A percentile compares a stretch with the other conserved stretches of the same genome.
Evolutionary conservation across 2,797 vertebrate species (phyloP).

Genomic region (Leontopithecus rosalia): DNA sequence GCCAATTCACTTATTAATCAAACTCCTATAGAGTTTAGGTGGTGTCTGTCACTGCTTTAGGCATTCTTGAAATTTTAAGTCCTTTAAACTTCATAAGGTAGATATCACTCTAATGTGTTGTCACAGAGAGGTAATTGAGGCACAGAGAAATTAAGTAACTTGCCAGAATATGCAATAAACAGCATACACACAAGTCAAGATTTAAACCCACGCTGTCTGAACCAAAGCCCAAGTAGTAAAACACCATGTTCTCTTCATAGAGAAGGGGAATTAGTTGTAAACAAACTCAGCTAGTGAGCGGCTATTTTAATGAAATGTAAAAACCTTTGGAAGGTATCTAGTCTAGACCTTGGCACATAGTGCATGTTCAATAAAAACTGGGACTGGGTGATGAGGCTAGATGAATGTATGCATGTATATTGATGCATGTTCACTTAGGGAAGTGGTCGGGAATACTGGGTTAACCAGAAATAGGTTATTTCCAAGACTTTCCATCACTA

Average conservation of each 20-base stretch:
- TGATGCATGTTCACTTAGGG: not conserved
- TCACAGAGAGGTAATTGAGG: not conserved
- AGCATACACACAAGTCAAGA: no score
- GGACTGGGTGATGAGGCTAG: not conserved
- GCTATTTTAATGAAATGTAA: conserved; percentile 1
- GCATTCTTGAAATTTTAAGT: not conserved
- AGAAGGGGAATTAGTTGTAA: not conserved
- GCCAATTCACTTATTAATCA: conserved; percentile 22
- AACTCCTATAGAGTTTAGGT: not conserved
- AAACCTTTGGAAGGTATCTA: not conserved
- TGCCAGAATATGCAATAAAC: not conserved
- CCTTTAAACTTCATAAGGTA: not conserved
- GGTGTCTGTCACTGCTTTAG: not conserved
- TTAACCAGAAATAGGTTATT: not conserved
- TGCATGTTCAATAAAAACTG: not conserved
- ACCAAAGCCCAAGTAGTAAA: not conserved
- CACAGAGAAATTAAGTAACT: not conserved
- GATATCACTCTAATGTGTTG: not conserved
- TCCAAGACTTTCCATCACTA: not conserved
- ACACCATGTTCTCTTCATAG: not conserved
- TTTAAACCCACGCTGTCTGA: not conserved
- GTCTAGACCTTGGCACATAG: not conserved
- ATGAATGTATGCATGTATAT: no score
- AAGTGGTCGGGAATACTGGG: not conserved
- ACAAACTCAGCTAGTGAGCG: not conserved